phyloP scores from a whole-genome alignment of 2,797 vertebrate genomes.

The Sorex maritimensis region DNA sequence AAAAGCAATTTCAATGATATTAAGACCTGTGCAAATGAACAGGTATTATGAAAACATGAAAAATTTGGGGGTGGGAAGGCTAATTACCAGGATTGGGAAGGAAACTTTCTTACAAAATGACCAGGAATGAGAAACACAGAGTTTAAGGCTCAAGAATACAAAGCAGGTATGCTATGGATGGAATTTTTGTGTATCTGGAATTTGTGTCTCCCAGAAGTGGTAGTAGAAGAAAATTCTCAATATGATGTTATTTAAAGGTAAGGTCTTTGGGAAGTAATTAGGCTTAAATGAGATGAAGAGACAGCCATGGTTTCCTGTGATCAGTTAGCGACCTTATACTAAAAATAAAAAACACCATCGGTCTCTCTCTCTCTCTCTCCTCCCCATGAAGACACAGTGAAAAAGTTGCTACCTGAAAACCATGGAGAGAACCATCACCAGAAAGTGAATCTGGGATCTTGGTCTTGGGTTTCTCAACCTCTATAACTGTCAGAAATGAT shows the following conservation, averaged over 20 bases:
- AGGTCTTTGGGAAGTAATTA: not conserved
- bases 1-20: constrained; percentile 18
- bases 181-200: not conserved
- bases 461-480: not conserved
- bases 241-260: not conserved
- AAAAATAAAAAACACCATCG: not conserved
- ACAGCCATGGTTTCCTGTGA: not conserved
- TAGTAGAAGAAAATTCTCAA: not conserved
- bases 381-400: not conserved
- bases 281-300: not conserved
- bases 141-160: not conserved
- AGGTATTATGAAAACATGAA: not conserved
- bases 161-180: not conserved
- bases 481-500: not conserved
- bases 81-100: not conserved
- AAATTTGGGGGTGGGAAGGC: not conserved
- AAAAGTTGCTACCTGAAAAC: not conserved
- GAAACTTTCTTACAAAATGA: not conserved
- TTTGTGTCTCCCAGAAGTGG: not conserved
- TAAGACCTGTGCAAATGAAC: not conserved
- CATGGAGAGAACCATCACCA: not conserved
- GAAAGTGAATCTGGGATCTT: not conserved
- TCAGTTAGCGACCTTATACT: not conserved
- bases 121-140: not conserved
- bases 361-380: not conserved